Base-by-base conservation (phyloP, 2,888 invertebrate genomes). In the Elegia similella region DNA sequence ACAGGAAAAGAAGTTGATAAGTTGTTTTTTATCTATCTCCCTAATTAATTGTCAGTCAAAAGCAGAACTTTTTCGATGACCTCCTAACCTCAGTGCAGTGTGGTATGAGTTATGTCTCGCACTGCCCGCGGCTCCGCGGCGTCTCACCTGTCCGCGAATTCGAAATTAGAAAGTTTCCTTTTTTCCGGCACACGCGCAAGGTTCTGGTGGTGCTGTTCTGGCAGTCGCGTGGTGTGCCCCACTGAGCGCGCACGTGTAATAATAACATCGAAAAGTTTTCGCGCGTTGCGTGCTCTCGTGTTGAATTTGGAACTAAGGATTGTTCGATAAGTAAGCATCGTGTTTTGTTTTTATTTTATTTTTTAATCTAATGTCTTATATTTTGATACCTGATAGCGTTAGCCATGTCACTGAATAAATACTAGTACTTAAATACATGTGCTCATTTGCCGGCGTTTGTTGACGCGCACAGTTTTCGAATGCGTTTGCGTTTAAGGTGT, bases 101-200 rank as follows among this genome's bases (percentile, higher is more conserved):
- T n/a, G n/a, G n/a, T n/a, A n/a, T n/a, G n/a, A n/a, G n/a, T n/a
- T n/a, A 17, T 17, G 46, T 10, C 10, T 17, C 34, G 34, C 2
- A 32, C 17, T 38, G 55, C 16, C 32, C 6, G 17, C 15, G 59
- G 52, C 58, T 42, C 58, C 55, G 56, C 34, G 30, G 47, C 59
- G 59, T 63, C 65, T 60, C 76, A 74, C 72, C 73, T 73, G 75
- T 71, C 68, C 72, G 86, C 84, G 68, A 84, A 85, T 83, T 79
- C 78, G 73, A 75, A 78, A 84, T 86, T 90, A 89, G 90, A 90
- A 90, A 90, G 90, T 87, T 80, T 78, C 78, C 81, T 85, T 84
- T 84, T 23, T 84, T 79, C 80, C 78, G 76, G 74, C 78, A 67
- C 73, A 78, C 78, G 76, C 78, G 76, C 77, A 82, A 84, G 82